phyloP scores from a whole-genome alignment of 92 coral and sea anemone genomes.

The Scolanthus callimorphus region DNA sequence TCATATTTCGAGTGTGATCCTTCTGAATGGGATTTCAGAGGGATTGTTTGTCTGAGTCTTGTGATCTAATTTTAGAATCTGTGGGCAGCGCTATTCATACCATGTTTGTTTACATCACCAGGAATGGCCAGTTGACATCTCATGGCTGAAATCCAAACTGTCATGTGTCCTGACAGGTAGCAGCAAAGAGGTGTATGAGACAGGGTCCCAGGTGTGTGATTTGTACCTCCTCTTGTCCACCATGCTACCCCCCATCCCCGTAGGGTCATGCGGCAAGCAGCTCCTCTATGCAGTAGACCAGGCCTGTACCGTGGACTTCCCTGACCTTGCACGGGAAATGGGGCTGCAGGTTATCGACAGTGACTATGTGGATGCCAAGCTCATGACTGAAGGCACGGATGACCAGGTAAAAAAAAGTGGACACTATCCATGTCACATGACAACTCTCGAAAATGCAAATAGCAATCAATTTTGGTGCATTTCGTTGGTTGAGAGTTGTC shows the following conservation, averaged over 20 bases:
- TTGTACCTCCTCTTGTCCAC: constrained; percentile 72
- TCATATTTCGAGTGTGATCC: too few species aligned
- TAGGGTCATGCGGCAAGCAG: constrained; percentile 52
- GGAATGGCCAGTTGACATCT: constrained; percentile 98
- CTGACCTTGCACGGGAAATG: constrained; percentile 97
- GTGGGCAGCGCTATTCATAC: too few species aligned
- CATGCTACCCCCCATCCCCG: constrained; percentile 26
- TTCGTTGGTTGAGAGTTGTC: too few species aligned
- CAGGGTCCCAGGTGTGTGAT: constrained; percentile 98
- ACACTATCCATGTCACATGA: too few species aligned
- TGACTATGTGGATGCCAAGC: constrained; percentile 40
- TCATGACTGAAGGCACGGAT: constrained; percentile 54
- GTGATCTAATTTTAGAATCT: too few species aligned
- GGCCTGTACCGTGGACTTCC: constrained; percentile 71
- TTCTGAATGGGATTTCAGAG: too few species aligned
- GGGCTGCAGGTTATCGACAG: constrained; percentile 71
- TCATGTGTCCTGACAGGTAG: constrained; percentile 81
- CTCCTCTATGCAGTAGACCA: constrained; percentile 43
- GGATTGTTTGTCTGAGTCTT: too few species aligned
- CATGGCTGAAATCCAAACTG: constrained; percentile 80
- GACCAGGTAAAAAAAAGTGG: constrained; percentile 85
- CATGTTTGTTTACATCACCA: too few species aligned
- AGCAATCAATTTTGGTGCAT: too few species aligned
- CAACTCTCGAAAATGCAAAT: too few species aligned
- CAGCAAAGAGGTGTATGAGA: constrained; percentile 89